Percentiles rank a stretch among this genome's conserved stretches.
These are phyloP conservation scores for Anguilla rostrata DNA, from an alignment of 2,113 vertebrate genomes.

Conservation along the genomic window DNA sequence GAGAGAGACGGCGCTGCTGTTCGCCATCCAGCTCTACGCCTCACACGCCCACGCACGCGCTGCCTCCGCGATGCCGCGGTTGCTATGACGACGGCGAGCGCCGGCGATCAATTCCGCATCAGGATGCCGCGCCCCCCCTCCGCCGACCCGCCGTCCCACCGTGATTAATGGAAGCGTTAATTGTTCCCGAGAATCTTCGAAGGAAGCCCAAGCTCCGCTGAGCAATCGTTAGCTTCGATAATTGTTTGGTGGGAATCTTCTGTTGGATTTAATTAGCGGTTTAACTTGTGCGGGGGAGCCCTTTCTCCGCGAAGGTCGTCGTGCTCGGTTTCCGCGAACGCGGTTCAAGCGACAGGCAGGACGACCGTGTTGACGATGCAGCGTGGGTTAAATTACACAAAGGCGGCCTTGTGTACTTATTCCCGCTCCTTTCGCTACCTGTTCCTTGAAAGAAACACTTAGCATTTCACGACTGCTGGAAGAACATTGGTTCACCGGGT, in stretches of 20 bases:
- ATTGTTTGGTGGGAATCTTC: not conserved
- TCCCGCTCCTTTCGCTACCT: not conserved
- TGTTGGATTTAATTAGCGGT: not conserved
- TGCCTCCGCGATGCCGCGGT: not conserved
- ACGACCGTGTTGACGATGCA: not conserved
- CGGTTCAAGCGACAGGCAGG: not conserved
- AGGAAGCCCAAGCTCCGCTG: not conserved
- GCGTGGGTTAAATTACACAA: not conserved
- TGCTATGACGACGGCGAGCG: constrained; percentile 4
- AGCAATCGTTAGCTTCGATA: not conserved
- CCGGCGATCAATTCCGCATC: constrained; percentile 7
- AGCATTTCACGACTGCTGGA: not conserved
- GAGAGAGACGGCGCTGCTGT: not conserved
- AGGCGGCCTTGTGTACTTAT: not conserved
- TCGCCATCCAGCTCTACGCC: not conserved
- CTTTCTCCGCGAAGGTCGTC: not conserved
- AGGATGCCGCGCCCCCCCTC: not conserved
- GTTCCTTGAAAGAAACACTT: not conserved
- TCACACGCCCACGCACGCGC: not conserved
- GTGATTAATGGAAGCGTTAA: not conserved
- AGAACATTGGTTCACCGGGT: not conserved
- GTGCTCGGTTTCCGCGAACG: not conserved
- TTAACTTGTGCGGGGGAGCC: not conserved
- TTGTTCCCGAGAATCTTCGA: not conserved
- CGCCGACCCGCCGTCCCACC: not conserved